phyloP scores from a whole-genome alignment of 2,113 vertebrate species.

The Pedetes capensis region DNA sequence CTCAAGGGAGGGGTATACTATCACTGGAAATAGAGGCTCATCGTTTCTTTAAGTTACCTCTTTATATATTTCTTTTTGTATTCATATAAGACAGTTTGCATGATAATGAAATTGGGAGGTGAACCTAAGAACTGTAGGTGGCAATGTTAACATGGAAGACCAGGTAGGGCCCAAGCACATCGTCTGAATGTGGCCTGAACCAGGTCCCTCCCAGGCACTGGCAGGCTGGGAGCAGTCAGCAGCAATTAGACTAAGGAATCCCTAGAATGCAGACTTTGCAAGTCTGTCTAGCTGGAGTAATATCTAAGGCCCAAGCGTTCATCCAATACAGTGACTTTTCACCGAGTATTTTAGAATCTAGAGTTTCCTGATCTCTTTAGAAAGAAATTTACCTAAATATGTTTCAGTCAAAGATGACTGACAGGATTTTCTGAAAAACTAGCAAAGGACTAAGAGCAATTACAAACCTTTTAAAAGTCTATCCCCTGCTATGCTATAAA shows the following conservation, averaged over 20 bases:
- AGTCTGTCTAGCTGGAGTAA: not conserved
- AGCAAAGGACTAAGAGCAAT: conserved; percentile 23
- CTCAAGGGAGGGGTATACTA: not conserved
- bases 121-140: not conserved
- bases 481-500: not conserved
- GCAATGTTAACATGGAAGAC: not conserved
- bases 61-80: not conserved
- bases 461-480: conserved; percentile 34
- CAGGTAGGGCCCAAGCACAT: not conserved
- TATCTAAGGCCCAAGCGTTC: not conserved
- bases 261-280: conserved; percentile 75
- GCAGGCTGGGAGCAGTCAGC: conserved; percentile 54
- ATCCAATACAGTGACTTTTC: not conserved
- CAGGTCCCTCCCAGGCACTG: not conserved
- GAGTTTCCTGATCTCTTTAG: not conserved
- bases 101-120: not conserved
- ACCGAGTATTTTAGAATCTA: not conserved
- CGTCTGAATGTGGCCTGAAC: too few species aligned
- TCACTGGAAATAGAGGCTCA: not conserved
- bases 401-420: conserved; percentile 30
- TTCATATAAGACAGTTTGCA: not conserved
- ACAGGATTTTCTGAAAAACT: conserved; percentile 15
- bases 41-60: not conserved
- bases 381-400: conserved; percentile 13
- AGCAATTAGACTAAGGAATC: conserved; percentile 62